Percentiles rank a stretch among this genome's conserved stretches.
Evolutionary conservation across 2,888 invertebrate genomes (phyloP).

Genomic region (Hyposoter didymator): DNA sequence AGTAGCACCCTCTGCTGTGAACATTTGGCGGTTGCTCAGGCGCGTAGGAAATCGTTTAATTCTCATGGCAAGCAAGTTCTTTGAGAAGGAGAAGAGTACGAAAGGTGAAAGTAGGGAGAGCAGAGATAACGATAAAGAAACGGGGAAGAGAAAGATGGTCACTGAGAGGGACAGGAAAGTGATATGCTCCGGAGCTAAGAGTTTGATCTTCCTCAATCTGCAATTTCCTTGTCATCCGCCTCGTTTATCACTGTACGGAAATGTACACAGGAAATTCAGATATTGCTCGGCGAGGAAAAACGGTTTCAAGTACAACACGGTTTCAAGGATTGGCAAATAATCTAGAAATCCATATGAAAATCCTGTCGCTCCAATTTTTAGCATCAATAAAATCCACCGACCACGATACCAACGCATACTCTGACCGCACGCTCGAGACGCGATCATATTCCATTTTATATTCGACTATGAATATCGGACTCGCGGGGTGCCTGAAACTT

Average conservation of each 20-base stretch:
- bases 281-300: background rate
- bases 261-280: background rate
- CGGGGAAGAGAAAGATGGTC: background rate
- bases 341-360: background rate
- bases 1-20: slow-evolving; percentile 18
- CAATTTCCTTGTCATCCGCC: background rate
- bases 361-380: background rate
- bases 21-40: slow-evolving; percentile 40
- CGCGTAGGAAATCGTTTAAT: slow-evolving; percentile 66
- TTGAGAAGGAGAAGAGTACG: slow-evolving; percentile 17
- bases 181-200: background rate
- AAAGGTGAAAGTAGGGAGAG: background rate
- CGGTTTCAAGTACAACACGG: background rate
- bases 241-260: background rate
- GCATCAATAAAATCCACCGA: slow-evolving; percentile 12
- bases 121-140: background rate
- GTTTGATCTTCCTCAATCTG: background rate
- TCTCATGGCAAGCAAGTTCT: slow-evolving; percentile 59
- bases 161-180: background rate
- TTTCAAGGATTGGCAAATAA: background rate
- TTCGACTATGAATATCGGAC: slow-evolving; percentile 54
- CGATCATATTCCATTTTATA: slow-evolving; percentile 61
- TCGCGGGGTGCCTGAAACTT: slow-evolving; percentile 31
- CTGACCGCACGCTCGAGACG: slow-evolving; percentile 23
- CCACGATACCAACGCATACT: background rate